Evolutionary conservation across 2,888 invertebrate species (phyloP), one percentile per base, ranked within the genome.

Genomic region (Carcina quercana): DNA sequence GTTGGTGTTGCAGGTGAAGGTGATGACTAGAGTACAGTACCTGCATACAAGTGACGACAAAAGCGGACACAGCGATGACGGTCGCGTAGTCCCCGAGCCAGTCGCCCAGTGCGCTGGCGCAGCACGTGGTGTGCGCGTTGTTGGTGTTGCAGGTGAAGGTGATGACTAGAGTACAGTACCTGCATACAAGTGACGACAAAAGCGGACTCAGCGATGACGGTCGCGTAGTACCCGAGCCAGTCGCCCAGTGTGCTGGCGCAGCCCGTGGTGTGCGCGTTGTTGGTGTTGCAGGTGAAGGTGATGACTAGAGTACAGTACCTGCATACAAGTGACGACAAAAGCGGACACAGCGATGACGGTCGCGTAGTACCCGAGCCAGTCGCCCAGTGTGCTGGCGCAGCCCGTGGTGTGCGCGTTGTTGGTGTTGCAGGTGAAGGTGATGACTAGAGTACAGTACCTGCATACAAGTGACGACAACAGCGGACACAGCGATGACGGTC

Each of bases 191-290:
- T 62, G 4, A 53, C 53, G 2, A 73, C 55, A 2, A 72, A 37
- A 0, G 69, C 64, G 3, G 52, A 42, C 2, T 70, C 51, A 1
- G 69, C 80, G 13, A 80, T 39, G 1, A 62, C 55, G 17, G 57
- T 50, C 1, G 92, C 91, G 49, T 94, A 93, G 0, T 75, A 65
- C 25, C 85, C 71, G 29, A 91, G 86, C 71, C 87, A 90, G 3
- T 62, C 38, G 1, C 87, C 83, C 42, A 94, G 86, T 0, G 73
- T 78, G 0, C 53, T 43, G 0, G 87, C 66, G 35, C 91, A 92
- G 5, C 90, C 90, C 0, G 30, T 22, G 0, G 8, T 11, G 42
- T 63, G 75, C 0, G 54, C 54, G 0, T 32, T 22, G 0, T 51
- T 28, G 0, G 45, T 15, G 8, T 56, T 73, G 45, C 90, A 90